These are phyloP conservation scores for Aspidapion aeneum DNA, from an alignment of 2,888 invertebrate species.

Conservation along the genomic window DNA sequence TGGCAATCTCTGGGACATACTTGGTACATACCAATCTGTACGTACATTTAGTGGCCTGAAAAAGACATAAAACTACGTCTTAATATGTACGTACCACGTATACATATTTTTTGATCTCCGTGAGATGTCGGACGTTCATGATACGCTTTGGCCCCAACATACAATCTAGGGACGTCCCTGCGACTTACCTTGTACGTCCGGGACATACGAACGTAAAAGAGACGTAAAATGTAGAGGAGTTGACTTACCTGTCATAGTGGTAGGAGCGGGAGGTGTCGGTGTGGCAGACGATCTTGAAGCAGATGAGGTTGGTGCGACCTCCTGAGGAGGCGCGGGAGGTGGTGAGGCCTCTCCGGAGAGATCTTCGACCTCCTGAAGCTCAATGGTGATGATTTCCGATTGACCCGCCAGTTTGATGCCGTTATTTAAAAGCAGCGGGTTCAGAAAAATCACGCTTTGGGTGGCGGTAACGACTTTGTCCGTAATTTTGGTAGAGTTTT, in stretches of 20 bases:
- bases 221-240: no score
- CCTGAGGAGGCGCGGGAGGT: conserved; percentile 33
- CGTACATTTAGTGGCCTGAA: no score
- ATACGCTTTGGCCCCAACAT: no score
- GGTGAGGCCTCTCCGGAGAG: conserved; percentile 36
- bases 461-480: neutral
- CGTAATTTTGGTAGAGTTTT: conserved; percentile 2
- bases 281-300: conserved; percentile 34
- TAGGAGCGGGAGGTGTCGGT: conserved; percentile 38
- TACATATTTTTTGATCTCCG: no score
- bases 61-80: no score
- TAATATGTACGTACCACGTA: no score
- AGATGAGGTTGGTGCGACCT: conserved; percentile 24
- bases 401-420: conserved; percentile 44
- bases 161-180: no score
- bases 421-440: conserved; percentile 22
- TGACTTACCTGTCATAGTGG: conserved; percentile 48
- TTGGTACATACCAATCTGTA: no score
- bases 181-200: no score
- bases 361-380: conserved; percentile 48
- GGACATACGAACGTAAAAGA: no score
- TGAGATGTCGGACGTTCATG: no score
- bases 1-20: no score
- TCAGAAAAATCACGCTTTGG: neutral
- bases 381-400: conserved; percentile 44